Percentiles rank a stretch among this genome's conserved stretches.
phyloP scores from a whole-genome alignment of 2,797 vertebrate species.

The Gila robusta region DNA sequence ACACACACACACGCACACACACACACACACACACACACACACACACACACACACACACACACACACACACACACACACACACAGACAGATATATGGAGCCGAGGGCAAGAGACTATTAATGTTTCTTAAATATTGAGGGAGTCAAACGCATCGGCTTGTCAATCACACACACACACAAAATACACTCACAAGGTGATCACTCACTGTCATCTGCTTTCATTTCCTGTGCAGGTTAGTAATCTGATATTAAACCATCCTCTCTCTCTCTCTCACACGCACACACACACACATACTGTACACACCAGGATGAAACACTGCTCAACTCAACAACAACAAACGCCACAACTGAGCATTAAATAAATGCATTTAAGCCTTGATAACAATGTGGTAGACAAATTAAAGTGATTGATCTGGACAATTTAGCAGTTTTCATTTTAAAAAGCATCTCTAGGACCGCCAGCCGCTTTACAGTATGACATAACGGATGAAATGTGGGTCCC shows the following conservation, averaged over 20 bases:
- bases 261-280: neutral
- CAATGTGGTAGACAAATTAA: slow-evolving; percentile 48
- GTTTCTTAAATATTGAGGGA: slow-evolving; percentile 76
- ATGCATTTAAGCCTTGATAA: slow-evolving; percentile 48
- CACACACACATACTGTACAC: neutral
- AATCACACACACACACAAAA: slow-evolving; percentile 65
- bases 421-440: slow-evolving; percentile 31
- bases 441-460: slow-evolving; percentile 4
- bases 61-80: slow-evolving; percentile 1
- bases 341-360: slow-evolving; percentile 22
- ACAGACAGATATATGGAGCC: slow-evolving; percentile 39
- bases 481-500: slow-evolving; percentile 23
- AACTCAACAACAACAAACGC: slow-evolving; percentile 28
- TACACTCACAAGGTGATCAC: slow-evolving; percentile 69
- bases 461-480: slow-evolving; percentile 16
- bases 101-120: slow-evolving; percentile 75
- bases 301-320: slow-evolving; percentile 5
- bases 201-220: slow-evolving; percentile 76
- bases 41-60: neutral
- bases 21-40: neutral
- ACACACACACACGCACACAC: too few relatives aligned
- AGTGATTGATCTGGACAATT: slow-evolving; percentile 55
- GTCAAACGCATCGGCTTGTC: slow-evolving; percentile 72
- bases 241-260: slow-evolving; percentile 64
- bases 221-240: slow-evolving; percentile 72